phyloP scores from a whole-genome alignment of 2,113 vertebrate species.

The Arothron firmamentum region DNA sequence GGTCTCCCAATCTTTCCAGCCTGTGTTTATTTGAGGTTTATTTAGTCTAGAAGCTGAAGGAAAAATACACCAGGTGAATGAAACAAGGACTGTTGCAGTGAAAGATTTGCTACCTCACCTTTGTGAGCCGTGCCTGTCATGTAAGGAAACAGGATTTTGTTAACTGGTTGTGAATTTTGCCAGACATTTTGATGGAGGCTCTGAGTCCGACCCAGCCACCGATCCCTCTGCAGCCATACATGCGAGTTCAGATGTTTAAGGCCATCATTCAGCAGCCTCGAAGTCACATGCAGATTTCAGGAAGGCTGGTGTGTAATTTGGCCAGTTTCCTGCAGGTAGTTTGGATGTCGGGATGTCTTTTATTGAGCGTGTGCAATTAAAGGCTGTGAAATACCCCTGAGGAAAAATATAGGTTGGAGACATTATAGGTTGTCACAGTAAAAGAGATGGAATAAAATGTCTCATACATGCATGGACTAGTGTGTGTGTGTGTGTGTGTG shows the following conservation, averaged over 20 bases:
- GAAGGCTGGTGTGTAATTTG: slow-evolving; percentile 30
- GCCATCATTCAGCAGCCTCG: neutral
- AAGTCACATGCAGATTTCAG: slow-evolving; percentile 1
- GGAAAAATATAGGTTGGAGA: slow-evolving; percentile 17
- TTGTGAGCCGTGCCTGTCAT: neutral
- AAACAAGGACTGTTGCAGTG: slow-evolving; percentile 1
- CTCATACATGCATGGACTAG: slow-evolving; percentile 33
- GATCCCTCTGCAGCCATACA: slow-evolving; percentile 20
- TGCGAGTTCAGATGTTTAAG: slow-evolving; percentile 16
- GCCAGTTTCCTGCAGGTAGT: slow-evolving; percentile 5
- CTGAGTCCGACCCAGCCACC: slow-evolving; percentile 20
- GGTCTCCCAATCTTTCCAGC: slow-evolving; percentile 37
- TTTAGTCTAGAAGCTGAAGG: slow-evolving; percentile 49
- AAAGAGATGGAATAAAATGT: slow-evolving; percentile 30
- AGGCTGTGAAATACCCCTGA: slow-evolving; percentile 33
- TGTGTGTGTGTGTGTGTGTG: slow-evolving; percentile 35
- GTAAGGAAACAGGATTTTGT: slow-evolving; percentile 21
- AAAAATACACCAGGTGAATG: neutral
- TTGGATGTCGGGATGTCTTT: slow-evolving; percentile 9
- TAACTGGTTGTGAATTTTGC: slow-evolving; percentile 50
- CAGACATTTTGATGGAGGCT: slow-evolving; percentile 11
- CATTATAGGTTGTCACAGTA: slow-evolving; percentile 21
- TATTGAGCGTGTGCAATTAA: slow-evolving; percentile 41
- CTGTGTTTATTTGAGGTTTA: slow-evolving; percentile 51
- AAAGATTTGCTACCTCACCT: slow-evolving; percentile 1